phyloP scores from a whole-genome alignment of 2,888 invertebrate species.

The Deilephila elpenor region DNA sequence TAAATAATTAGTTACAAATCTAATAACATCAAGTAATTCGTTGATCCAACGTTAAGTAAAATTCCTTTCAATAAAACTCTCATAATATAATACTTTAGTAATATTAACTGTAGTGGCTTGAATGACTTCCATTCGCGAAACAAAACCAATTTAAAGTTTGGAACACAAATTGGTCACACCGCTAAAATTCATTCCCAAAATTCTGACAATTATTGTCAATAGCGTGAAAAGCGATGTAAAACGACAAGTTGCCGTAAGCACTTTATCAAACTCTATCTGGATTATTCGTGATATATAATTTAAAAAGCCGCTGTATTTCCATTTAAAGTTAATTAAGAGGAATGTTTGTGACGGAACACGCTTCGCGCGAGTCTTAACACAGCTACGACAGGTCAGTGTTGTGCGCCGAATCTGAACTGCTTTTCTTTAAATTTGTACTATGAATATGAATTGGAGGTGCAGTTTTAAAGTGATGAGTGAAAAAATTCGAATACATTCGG shows the following conservation, averaged over 20 bases:
- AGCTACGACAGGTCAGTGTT: neutral
- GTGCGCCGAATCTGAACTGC: neutral
- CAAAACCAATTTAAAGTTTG: conserved; percentile 58
- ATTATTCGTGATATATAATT: neutral
- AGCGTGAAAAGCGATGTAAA: conserved; percentile 22
- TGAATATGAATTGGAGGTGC: neutral
- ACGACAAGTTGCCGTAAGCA: conserved; percentile 17
- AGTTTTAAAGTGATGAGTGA: neutral
- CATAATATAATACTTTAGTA: neutral
- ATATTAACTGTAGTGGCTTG: conserved; percentile 41
- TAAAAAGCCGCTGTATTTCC: neutral
- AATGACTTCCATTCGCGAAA: conserved; percentile 52
- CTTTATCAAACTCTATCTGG: conserved; percentile 21
- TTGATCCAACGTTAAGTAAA: neutral
- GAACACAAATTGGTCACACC: conserved; percentile 49
- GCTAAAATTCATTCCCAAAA: conserved; percentile 48
- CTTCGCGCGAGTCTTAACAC: neutral
- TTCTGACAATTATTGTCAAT: conserved; percentile 26
- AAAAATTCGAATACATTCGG: neutral
- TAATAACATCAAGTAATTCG: no score
- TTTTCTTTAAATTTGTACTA: neutral
- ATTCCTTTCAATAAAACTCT: conserved; percentile 7
- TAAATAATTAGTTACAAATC: neutral
- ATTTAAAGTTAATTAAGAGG: neutral
- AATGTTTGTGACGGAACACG: neutral